Evolutionary conservation across 2,113 vertebrate genomes (phyloP), one percentile per base, ranked within the genome.

Genomic region (Promerops cafer): DNA sequence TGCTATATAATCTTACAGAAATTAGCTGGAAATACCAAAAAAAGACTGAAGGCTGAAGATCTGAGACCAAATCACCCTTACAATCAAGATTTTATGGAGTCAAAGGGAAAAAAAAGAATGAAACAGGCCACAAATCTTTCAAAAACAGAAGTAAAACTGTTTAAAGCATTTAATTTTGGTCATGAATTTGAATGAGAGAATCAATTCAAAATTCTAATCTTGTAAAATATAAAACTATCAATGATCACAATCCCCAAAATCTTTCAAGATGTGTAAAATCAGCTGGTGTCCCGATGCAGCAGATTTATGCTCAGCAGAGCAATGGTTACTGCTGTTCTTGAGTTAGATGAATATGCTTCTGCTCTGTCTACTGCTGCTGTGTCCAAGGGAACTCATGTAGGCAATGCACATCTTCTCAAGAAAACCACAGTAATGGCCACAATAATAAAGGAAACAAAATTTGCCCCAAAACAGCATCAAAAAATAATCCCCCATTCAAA

Each of bases 211-310:
- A 61, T 68, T 91, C 10, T 57, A 19, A 18, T 31, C 13, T n/a
- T 49, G 30, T 20, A 71, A 83, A 83, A 88, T 40, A 5, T 16
- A 37, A 84, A 87, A 17, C 11, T 10, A 40, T 40, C 31, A 66
- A 8, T 30, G 19, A 63, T 50, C 13, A 35, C 7, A 18, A 45
- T 45, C 83, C 13, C n/a, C 50, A 35, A 57, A 85, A 84, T 2
- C 20, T 76, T 76, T 78, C 42, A 76, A 56, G 26, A 23, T 11
- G 1, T 49, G 13, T 6, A 66, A 76, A 68, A 89, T 81, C 27
- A 65, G 11, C 20, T 60, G 31, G 31, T 44, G 27, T 24, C 37
- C 14, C 5, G 0, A 35, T 63, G 49, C 23, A 39, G 35, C 0
- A 0, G 13, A 75, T 11, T 10, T 53, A 31, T 13, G 16, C 13